Percentiles rank a stretch among this genome's conserved stretches.
phyloP scores from a whole-genome alignment of 2,113 vertebrate species.

The Muscicapa adusta region DNA sequence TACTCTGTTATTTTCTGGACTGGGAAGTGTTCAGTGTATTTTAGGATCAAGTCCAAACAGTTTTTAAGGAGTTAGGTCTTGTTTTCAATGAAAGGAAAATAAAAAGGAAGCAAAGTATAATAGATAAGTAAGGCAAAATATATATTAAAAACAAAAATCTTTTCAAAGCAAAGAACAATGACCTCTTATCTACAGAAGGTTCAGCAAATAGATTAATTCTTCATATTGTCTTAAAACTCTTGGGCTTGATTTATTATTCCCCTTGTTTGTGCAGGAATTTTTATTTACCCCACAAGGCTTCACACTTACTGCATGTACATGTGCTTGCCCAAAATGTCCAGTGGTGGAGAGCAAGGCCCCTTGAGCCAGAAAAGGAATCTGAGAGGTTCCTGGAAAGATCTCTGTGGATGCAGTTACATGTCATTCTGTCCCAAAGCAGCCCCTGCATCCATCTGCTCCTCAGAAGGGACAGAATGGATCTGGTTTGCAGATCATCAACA shows the following conservation, averaged over 20 bases:
- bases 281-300: neutral
- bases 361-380: neutral
- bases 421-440: neutral
- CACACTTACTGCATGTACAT: neutral
- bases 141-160: neutral
- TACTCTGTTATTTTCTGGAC: neutral
- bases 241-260: neutral
- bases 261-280: neutral
- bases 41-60: constrained; percentile 49
- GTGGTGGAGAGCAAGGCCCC: neutral
- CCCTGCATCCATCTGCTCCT: neutral
- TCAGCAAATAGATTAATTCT: constrained; percentile 7
- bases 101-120: constrained; percentile 45
- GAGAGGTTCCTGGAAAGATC: neutral
- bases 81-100: constrained; percentile 58
- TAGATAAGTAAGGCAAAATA: constrained; percentile 21
- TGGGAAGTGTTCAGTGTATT: neutral
- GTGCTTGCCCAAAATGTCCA: neutral
- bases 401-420: neutral
- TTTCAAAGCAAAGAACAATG: constrained; percentile 42
- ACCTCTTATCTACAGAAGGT: constrained; percentile 3
- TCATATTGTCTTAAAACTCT: neutral
- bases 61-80: neutral
- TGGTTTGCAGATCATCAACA: neutral
- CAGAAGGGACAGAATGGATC: neutral